Evolutionary conservation across 2,888 invertebrate species (phyloP), one percentile per base, ranked within the genome.

Genomic region (Drosophila kambysellisi): DNA sequence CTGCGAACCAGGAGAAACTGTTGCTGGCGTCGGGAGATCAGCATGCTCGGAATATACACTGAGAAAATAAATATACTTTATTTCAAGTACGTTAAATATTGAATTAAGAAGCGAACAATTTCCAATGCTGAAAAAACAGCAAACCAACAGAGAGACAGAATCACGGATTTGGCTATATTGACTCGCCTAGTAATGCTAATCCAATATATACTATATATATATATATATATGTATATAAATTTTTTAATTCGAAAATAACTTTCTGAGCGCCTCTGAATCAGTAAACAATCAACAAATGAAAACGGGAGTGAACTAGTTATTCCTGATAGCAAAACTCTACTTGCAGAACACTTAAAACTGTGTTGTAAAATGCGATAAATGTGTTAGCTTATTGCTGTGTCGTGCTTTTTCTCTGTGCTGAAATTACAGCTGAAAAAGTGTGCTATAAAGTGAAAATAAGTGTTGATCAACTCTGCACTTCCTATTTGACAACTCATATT

Each of bases 401-500:
- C 25, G 2, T 25, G 25, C 3, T 25, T 25, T 25, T 25, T 25
- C 25, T 25, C 25, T 25, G 25, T 25, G 25, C 25, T 25, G 25
- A 2, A 25, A 25, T 25, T 2, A 25, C 11, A 43, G 2, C 3
- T 54, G 5, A 8, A 20, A 32, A 35, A 9, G 12, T 37, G 60
- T 65, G 60, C 5, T 65, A 65, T 20, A 46, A 39, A 46, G 15
- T n/a, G 25, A 50, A 30, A n/a, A 17, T 9, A 29, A 57, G 61
- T 39, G 11, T 32, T 39, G 4, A 20, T 11, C n/a, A 25, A 8
- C 46, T 7, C 46, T 20, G 20, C 20, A 46, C 12, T 4, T 12
- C 20, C 3, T 0, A 0, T 46, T 12, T 20, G 12, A 20, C 12
- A 25, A 46, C 4, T 12, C 11, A n/a, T 2, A n/a, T 43, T 43